Evolutionary conservation across 2,113 vertebrate genomes (phyloP).

Genomic region (Pseudois nayaur): DNA sequence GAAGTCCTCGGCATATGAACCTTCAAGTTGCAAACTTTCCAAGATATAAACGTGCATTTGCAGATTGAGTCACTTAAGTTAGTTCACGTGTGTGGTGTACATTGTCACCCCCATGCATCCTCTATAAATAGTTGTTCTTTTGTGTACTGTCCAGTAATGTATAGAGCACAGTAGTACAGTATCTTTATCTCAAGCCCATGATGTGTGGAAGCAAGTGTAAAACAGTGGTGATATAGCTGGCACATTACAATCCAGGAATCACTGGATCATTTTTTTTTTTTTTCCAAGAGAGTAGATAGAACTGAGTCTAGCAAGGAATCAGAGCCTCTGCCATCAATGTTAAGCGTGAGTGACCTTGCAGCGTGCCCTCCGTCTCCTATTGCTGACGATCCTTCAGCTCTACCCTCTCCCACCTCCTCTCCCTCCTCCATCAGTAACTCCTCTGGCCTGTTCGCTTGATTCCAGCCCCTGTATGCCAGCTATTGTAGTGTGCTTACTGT

Average conservation of each 20-base stretch:
- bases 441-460: neutral
- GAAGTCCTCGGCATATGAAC: neutral
- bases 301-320: neutral
- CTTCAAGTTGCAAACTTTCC: neutral
- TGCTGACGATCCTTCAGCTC: neutral
- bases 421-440: neutral
- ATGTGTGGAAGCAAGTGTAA: neutral
- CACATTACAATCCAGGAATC: neutral
- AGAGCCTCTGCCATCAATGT: neutral
- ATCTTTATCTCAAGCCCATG: neutral
- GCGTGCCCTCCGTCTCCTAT: neutral
- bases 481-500: neutral
- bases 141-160: neutral
- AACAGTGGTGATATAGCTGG: neutral
- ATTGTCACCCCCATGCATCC: neutral
- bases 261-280: neutral
- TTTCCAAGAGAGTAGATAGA: neutral
- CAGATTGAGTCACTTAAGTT: neutral
- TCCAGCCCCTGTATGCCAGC: neutral
- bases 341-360: neutral
- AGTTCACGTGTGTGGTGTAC: neutral
- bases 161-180: neutral
- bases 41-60: neutral
- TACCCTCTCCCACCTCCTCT: neutral
- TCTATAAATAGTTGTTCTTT: neutral